Percentiles rank a stretch among this genome's conserved stretches.
Conservation (phyloP, 2,888 invertebrate species). For the Mesoligia furuncula region DNA sequence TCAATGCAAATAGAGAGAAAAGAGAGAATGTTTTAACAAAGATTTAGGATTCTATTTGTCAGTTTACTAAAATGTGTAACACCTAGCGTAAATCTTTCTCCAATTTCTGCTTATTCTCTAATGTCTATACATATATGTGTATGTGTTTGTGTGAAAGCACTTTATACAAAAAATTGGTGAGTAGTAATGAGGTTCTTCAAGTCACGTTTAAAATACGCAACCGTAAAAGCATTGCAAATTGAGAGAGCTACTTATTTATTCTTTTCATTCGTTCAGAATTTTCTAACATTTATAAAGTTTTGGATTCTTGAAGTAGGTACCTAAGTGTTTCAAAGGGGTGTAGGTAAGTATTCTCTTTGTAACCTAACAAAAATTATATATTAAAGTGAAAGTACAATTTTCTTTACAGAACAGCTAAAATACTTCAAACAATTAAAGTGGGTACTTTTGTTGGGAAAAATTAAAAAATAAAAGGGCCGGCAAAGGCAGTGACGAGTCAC, state of each 20-base stretch:
- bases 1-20: background rate
- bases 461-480: conserved; percentile 41
- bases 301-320: conserved; percentile 38
- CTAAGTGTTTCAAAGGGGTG: conserved; percentile 41
- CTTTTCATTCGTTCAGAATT: conserved; percentile 44
- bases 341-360: conserved; percentile 41
- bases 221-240: conserved; percentile 48
- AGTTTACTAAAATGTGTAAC: background rate
- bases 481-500: conserved; percentile 60
- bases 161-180: conserved; percentile 20
- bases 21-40: too few relatives aligned
- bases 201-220: conserved; percentile 46
- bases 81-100: background rate
- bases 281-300: conserved; percentile 38
- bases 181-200: conserved; percentile 38
- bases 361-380: conserved; percentile 14
- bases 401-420: conserved; percentile 14
- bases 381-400: conserved; percentile 19
- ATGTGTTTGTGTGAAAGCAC: conserved; percentile 5
- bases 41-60: background rate
- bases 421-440: conserved; percentile 47
- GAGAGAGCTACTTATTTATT: conserved; percentile 50
- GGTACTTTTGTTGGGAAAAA: conserved; percentile 34
- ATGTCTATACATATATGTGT: background rate
- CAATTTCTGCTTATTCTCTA: background rate